Evolutionary conservation across 2,888 invertebrate species (phyloP), one percentile per base, ranked within the genome.

Genomic region (Coelinius sp.): DNA sequence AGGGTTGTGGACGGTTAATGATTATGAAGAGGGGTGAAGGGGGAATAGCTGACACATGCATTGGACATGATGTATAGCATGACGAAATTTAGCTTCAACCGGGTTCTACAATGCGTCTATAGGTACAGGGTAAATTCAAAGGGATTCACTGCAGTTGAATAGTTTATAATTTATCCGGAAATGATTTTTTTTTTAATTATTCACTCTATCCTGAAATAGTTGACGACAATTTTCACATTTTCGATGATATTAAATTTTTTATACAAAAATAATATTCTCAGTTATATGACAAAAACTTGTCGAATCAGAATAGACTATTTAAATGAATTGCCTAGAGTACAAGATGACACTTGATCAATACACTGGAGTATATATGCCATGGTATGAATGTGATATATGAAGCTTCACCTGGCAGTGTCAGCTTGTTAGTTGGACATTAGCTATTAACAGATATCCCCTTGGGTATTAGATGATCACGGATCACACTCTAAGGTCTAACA

Each of bases 401-500:
- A 6, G 53, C 20, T 49, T 49, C 53, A 56, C 14, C 63, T 41
- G 25, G 12, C 24, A 20, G 63, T 63, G 63, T 41, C 63, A 63
- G 12, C 63, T 63, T 12, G 41, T 24, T 24, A 63, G 10, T 17
- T n/a, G 7, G 24, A 41, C 22, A 52, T 41, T 63, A 68, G 44
- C 27, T 52, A 68, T 67, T 62, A 41, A 49, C 35, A 71, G 20
- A 20, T 63, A 14, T 52, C 24, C 41, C 53, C 25, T 64, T 53
- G 25, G 71, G 71, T 44, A 64, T 56, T 69, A 72, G 82, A 25
- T 75, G 79, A 44, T 69, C 56, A 70, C 62, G 77, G 82, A 84
- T 80, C 77, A 79, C 80, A 79, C 86, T 87, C 85, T 87, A 86
- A 85, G 84, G 85, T 86, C 87, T 86, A 88, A 88, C 87, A 85